These are phyloP conservation scores for Nasonia longicornis DNA, from an alignment of 1,140 invertebrate species.

Conservation along the genomic window DNA sequence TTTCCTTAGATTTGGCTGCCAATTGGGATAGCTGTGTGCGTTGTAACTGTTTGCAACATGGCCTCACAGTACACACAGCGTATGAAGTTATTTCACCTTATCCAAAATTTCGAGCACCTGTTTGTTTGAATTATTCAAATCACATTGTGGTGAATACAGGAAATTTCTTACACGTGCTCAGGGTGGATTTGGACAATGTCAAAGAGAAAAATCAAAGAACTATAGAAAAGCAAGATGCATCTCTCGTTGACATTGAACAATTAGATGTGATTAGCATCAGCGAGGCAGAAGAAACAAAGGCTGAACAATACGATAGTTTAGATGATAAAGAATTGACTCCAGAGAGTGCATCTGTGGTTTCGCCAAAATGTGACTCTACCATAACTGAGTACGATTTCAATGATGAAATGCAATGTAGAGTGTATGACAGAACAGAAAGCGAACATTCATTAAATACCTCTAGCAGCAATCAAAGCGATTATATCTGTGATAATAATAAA, in stretches of 20 bases:
- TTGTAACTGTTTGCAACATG: slow-evolving; percentile 76
- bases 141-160: slow-evolving; percentile 79
- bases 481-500: slow-evolving; percentile 64
- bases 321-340: slow-evolving; percentile 57
- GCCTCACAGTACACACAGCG: slow-evolving; percentile 77
- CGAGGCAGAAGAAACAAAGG: slow-evolving; percentile 57
- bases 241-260: slow-evolving; percentile 55
- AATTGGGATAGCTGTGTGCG: slow-evolving; percentile 72
- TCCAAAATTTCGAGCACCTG: slow-evolving; percentile 74
- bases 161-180: slow-evolving; percentile 77
- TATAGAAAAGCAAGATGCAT: slow-evolving; percentile 58
- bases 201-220: slow-evolving; percentile 54
- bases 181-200: slow-evolving; percentile 67
- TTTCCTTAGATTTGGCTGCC: slow-evolving; percentile 70
- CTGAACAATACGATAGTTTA: slow-evolving; percentile 57
- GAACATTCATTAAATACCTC: slow-evolving; percentile 57
- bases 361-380: slow-evolving; percentile 57
- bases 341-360: slow-evolving; percentile 52
- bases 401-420: slow-evolving; percentile 56
- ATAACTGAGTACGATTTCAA: slow-evolving; percentile 56
- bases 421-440: slow-evolving; percentile 50
- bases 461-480: slow-evolving; percentile 61
- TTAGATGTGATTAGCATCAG: slow-evolving; percentile 63
- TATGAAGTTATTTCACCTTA: slow-evolving; percentile 78
- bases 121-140: slow-evolving; percentile 75